phyloP scores from a whole-genome alignment of 2,113 vertebrate genomes.

The Herpetotheres cachinnans region DNA sequence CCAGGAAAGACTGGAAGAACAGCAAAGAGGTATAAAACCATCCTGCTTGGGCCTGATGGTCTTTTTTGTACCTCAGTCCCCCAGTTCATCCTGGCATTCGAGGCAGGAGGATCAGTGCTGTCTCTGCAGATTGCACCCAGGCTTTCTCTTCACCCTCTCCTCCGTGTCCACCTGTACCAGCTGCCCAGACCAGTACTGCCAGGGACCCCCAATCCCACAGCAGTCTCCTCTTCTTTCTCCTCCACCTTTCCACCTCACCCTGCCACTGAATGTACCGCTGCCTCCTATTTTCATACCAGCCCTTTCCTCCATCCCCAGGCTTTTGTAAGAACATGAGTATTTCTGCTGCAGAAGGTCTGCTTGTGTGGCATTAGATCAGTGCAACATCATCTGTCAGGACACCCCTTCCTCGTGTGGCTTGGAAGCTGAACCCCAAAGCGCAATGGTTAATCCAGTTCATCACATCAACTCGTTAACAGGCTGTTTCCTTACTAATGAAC shows the following conservation, averaged over 20 bases:
- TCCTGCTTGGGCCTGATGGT: background rate
- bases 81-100: rapidly evolving
- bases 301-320: background rate
- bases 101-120: background rate
- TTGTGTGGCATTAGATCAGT: background rate
- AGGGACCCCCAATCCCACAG: background rate
- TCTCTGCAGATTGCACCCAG: background rate
- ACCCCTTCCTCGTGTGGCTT: rapidly evolving
- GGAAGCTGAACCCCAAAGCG: background rate
- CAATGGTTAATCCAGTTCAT: background rate
- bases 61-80: rapidly evolving
- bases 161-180: background rate
- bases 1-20: background rate
- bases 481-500: background rate
- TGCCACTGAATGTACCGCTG: rapidly evolving
- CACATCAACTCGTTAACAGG: background rate
- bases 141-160: background rate
- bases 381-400: background rate
- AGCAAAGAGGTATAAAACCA: rapidly evolving
- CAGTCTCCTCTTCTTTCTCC: background rate
- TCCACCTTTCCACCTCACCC: background rate
- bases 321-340: background rate
- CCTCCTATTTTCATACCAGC: background rate
- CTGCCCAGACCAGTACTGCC: background rate
- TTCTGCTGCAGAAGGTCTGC: background rate